Evolutionary conservation across 64 coral and sea anemone genomes (phyloP), one percentile per base, ranked within the genome.

Genomic region (Pocillopora damicornis): DNA sequence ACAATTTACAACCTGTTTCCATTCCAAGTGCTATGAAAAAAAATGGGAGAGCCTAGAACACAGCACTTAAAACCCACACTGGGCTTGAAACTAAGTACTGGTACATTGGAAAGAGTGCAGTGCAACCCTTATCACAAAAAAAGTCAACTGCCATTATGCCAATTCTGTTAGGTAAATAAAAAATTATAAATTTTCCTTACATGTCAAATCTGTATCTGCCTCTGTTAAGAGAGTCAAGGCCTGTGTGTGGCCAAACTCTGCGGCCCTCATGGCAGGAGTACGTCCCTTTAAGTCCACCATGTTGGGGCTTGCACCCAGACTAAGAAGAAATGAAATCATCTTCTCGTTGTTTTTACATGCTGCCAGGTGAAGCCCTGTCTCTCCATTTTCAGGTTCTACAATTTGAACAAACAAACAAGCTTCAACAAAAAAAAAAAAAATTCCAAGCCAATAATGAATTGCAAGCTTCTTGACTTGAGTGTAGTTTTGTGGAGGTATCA

Each of bases 281-380:
- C 90, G 74, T 15, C 97, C 93, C 61, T 99, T 91, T 20, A 95
- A 68, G 79, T 99, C 90, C 37, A 95, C 59, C 81, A 99, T 91
- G 82, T 99, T 99, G 17, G 97, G 97, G 67, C 93, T 95, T 58
- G 97, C 97, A 56, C 93, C 97, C 42, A 95, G 78, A 36, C 86
- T 86, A 12, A 99, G 74, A 4, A 99, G 81, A 10, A 99, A 88
- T 11, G 90, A 86, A 34, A 99, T 99, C 90, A 99, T 99, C 63
- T 88, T 93, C n/a, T 99, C 97, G 65, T 99, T 95, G 26, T 99
- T 99, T 76, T 99, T 92, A 59, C 93, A 99, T 75, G 97, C 97
- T 9, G 97, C 97, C 59, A 99, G 57, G 61, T 99, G 97, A n/a
- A 99, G 90, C 4, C 90, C 97, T 68, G 97, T 95, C 64, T 99